phyloP scores from a whole-genome alignment of 1,140 invertebrate genomes.

The Venustaconcha ellipsiformis region DNA sequence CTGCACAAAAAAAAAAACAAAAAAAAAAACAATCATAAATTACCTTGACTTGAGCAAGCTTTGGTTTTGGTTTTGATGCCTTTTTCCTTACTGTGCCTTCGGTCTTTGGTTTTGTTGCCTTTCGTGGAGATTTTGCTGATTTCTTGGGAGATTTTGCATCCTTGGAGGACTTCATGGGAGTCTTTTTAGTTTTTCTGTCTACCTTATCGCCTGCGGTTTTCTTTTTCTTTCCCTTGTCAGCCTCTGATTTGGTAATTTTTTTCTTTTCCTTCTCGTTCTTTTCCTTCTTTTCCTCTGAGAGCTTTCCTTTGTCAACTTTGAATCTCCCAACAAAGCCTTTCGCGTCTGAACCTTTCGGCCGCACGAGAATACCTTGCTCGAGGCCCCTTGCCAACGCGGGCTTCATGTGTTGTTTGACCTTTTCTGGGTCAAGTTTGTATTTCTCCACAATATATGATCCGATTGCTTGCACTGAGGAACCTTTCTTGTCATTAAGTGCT shows the following conservation, averaged over 20 bases:
- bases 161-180: too few relatives aligned
- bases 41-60: too few relatives aligned
- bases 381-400: constrained; percentile 27
- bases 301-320: constrained; percentile 20
- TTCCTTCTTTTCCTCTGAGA: constrained; percentile 12
- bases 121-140: too few relatives aligned
- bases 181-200: too few relatives aligned
- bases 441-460: constrained; percentile 18
- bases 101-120: too few relatives aligned
- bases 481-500: constrained; percentile 16
- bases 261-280: constrained; percentile 25
- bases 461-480: constrained; percentile 16
- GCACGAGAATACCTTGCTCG: constrained; percentile 12
- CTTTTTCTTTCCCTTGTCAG: too few relatives aligned
- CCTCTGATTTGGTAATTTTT: constrained; percentile 1
- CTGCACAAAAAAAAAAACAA: too few relatives aligned
- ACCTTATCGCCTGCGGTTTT: too few relatives aligned
- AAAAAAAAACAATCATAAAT: too few relatives aligned
- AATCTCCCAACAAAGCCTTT: constrained; percentile 28
- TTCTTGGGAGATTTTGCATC: too few relatives aligned
- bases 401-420: constrained; percentile 16
- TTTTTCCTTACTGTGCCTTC: too few relatives aligned
- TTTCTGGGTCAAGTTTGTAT: constrained; percentile 14
- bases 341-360: constrained; percentile 28
- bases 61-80: too few relatives aligned